These are phyloP conservation scores for Apodemus sylvaticus DNA, from an alignment of 2,113 vertebrate genomes.

Conservation along the genomic window DNA sequence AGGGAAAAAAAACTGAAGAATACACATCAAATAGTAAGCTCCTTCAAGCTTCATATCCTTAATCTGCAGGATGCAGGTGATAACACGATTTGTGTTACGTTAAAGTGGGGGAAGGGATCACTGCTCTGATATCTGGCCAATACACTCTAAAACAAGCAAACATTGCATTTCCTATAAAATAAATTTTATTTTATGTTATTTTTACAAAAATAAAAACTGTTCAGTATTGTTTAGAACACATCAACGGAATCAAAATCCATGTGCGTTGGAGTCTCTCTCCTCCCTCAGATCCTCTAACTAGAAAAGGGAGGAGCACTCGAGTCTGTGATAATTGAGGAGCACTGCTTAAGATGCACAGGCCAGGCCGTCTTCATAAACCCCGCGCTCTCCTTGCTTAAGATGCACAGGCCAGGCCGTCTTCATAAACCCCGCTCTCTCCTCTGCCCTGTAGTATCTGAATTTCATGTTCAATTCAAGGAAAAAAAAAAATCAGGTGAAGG, in stretches of 20 bases:
- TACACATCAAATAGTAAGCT: neutral
- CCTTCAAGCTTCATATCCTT: neutral
- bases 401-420: conserved; percentile 65
- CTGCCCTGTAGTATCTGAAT: conserved; percentile 54
- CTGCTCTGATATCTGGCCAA: neutral
- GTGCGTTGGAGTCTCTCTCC: conserved; percentile 43
- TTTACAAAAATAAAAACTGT: conserved; percentile 13
- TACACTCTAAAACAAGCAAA: conserved; percentile 42
- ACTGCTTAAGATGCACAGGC: conserved; percentile 71
- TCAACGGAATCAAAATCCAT: conserved; percentile 33
- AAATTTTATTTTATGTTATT: neutral
- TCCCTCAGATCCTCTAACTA: neutral
- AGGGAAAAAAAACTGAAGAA: neutral
- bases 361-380: conserved; percentile 69
- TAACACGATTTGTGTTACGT: neutral
- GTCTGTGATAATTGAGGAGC: conserved; percentile 60
- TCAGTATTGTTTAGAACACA: conserved; percentile 13
- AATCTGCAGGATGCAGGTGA: neutral
- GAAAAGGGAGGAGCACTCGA: conserved; percentile 35
- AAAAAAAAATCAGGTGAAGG: conserved; percentile 63
- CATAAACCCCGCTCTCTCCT: conserved; percentile 68
- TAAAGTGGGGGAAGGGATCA: neutral
- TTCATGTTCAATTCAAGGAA: conserved; percentile 73
- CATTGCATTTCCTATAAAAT: conserved; percentile 22
- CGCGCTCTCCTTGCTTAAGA: conserved; percentile 54